A percentile compares a stretch with the other conserved stretches of the same genome.
Evolutionary conservation across 37 sponge, comb jelly and placozoan genomes (phyloP).

Genomic region (Hexactinellida sp.): DNA sequence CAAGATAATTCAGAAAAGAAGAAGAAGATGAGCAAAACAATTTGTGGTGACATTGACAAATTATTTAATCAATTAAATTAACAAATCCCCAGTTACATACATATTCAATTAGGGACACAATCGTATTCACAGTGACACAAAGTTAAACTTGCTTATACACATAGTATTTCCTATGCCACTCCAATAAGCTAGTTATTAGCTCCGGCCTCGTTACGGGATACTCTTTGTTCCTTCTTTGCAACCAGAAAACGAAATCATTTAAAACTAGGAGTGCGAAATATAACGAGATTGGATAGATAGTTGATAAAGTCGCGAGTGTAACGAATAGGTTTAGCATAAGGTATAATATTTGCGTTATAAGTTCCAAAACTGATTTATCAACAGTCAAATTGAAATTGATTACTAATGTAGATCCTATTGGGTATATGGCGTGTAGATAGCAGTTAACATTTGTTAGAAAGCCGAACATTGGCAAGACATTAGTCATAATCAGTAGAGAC

Average conservation of each 20-base stretch:
- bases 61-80: slow-evolving; percentile 13
- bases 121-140: background rate
- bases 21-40: background rate
- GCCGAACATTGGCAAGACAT: background rate
- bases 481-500: background rate
- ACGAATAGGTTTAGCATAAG: background rate
- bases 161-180: background rate
- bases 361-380: background rate
- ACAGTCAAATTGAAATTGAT: background rate
- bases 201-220: background rate
- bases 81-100: too few species aligned
- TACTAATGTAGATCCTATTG: background rate
- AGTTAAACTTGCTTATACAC: background rate
- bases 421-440: background rate
- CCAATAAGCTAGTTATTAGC: background rate
- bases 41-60: background rate
- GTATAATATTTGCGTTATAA: background rate
- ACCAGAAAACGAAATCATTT: background rate
- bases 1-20: background rate
- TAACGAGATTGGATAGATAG: background rate
- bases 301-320: background rate
- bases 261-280: background rate
- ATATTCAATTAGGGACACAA: background rate
- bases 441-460: background rate
- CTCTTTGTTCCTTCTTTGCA: background rate